Evolutionary conservation across 2,888 invertebrate species (phyloP).

Genomic region (Mechanitis mazaeus): DNA sequence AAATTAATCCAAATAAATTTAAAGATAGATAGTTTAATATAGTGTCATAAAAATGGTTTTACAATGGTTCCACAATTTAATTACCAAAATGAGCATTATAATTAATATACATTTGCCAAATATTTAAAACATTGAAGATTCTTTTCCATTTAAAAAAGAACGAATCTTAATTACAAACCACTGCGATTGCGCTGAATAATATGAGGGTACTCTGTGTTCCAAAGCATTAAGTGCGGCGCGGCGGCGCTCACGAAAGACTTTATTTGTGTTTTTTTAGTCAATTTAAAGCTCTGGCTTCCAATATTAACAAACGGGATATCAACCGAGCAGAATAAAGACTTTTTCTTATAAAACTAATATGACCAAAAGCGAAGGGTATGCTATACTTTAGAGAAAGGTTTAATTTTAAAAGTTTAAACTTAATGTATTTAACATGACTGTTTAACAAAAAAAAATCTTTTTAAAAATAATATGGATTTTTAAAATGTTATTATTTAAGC

Average conservation of each 20-base stretch:
- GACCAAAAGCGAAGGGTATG: too few relatives aligned
- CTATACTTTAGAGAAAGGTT: constrained; percentile 1
- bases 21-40: too few relatives aligned
- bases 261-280: not conserved
- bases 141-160: not conserved
- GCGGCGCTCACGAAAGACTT: not conserved
- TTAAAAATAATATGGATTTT: too few relatives aligned
- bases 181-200: not conserved
- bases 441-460: too few relatives aligned
- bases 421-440: too few relatives aligned
- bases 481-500: too few relatives aligned
- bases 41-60: too few relatives aligned
- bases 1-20: too few relatives aligned
- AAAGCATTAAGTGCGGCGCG: constrained; percentile 1
- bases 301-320: not conserved
- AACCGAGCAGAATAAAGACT: constrained; percentile 1
- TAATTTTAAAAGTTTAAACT: too few relatives aligned
- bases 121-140: not conserved
- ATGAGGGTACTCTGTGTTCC: constrained; percentile 1
- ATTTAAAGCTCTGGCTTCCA: not conserved
- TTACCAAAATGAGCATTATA: too few relatives aligned
- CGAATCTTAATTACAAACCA: constrained; percentile 1
- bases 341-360: constrained; percentile 2
- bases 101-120: too few relatives aligned
- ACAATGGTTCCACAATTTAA: too few relatives aligned